Evolutionary conservation across 2,797 vertebrate genomes (phyloP).

Genomic region (Eulemur mongoz): DNA sequence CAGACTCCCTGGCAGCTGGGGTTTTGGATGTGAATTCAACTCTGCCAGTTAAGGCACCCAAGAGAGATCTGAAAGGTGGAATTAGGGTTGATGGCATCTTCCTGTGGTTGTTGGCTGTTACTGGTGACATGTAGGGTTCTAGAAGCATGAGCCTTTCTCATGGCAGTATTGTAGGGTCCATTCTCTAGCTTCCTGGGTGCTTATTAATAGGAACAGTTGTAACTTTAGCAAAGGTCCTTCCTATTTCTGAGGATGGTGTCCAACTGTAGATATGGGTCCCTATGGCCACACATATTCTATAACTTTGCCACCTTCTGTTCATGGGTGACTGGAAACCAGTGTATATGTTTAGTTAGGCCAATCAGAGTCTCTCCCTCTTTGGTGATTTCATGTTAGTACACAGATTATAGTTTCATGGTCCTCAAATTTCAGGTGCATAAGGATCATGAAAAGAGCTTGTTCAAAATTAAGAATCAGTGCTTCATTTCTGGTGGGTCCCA

Average conservation of each 20-base stretch:
- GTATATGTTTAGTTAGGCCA: neutral
- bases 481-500: neutral
- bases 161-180: neutral
- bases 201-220: neutral
- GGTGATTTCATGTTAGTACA: neutral
- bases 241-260: neutral
- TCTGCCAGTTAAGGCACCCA: neutral
- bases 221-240: neutral
- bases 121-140: neutral
- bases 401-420: neutral
- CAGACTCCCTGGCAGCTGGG: neutral
- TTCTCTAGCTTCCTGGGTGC: neutral
- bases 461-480: neutral
- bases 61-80: neutral
- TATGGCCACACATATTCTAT: neutral
- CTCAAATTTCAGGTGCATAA: neutral
- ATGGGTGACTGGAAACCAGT: neutral
- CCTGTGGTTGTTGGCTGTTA: neutral
- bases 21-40: neutral
- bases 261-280: neutral
- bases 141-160: neutral
- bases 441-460: neutral
- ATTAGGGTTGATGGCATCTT: neutral
- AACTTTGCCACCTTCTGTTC: neutral
- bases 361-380: neutral